Evolutionary conservation across 2,113 vertebrate species (phyloP).

Genomic region (human (Homo sapiens)): GRCh38 chr5:106887001-106887500

Average conservation of each 20-base stretch:
- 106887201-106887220: background rate
- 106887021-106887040: background rate
- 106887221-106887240: constrained; percentile 49
- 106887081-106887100: background rate
- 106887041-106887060: background rate
- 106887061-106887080: background rate
- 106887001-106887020: background rate
- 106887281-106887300: constrained; percentile 52
- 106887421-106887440: background rate
- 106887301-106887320: background rate
- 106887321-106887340: background rate
- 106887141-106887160: background rate
- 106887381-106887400: background rate
- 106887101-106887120: background rate
- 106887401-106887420: background rate
- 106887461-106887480: background rate
- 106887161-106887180: background rate
- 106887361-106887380: background rate
- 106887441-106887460: background rate
- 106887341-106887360: background rate
- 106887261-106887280: constrained; percentile 4
- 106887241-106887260: constrained; percentile 41
- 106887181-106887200: background rate
- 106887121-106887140: background rate
- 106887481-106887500: background rate